Base-by-base conservation (phyloP, 2,797 vertebrate species). In the Fratercula arctica region DNA sequence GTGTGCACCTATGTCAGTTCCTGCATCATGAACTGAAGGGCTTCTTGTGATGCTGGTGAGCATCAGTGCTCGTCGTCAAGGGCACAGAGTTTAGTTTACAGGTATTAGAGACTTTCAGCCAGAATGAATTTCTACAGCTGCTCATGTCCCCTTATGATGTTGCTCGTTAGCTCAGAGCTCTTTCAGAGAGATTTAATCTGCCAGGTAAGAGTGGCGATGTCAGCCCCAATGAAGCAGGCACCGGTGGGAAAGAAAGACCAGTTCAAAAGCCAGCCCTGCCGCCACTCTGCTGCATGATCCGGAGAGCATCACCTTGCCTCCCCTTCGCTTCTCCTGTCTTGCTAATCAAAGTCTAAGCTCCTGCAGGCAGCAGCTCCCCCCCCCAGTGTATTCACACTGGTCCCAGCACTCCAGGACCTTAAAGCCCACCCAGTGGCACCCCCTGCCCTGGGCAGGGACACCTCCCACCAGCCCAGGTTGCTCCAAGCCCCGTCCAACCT, bases 241-340 rank as follows among this genome's bases (percentile, higher is more conserved):
- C 31, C 1, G 3, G 12, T 17, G 41, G 56, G 25, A 33, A 50
- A 56, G 56, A 24, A 28, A 57, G 21, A 31, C 13, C 1, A 1
- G 18, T 60, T 35, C 26, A 19, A 56, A 29, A 61, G 33, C 39
- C 79, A 57, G 28, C 28, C n/a, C 68, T 24, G 59, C 64, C 17
- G 1, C 25, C 23, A 41, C 78, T 31, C 39, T 12, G 25, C 59
- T 29, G 33, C 0, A 0, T 0, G 4, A 74, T 10, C 46, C 1
- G 0, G 11, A 23, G 33, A 50, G 41, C 37, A 56, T 64, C 67
- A 4, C 48, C 69, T 57, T 16, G 5, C 31, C 46, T 46, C 35
- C 67, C 16, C 43, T 23, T 18, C 6, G 11, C n/a, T 21, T 84
- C 31, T 37, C 37, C 28, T 33, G 35, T 25, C 56, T 16, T 39